These are phyloP conservation scores for Diarsia brunnea DNA, from an alignment of 2,888 invertebrate species.

Conservation along the genomic window DNA sequence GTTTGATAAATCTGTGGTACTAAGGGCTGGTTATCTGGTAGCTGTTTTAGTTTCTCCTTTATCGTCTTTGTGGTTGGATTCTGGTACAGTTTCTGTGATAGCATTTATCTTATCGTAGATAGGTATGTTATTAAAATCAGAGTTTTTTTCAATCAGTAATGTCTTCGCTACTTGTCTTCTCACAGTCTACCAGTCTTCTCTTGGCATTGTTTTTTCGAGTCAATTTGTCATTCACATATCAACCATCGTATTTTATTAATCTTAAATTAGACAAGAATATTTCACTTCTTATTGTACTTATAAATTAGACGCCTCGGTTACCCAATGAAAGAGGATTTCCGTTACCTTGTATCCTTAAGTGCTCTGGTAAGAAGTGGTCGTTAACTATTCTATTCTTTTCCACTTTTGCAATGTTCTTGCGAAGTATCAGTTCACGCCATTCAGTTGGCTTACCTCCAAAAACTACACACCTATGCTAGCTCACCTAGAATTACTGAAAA, in stretches of 20 bases:
- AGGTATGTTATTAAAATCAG: background rate
- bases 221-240: background rate
- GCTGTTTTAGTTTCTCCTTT: conserved; percentile 12
- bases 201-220: background rate
- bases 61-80: background rate
- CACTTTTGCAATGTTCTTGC: conserved; percentile 35
- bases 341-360: conserved; percentile 47
- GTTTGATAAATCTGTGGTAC: conserved; percentile 23
- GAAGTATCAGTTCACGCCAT: conserved; percentile 36
- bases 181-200: background rate
- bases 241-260: background rate
- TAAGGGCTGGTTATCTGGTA: conserved; percentile 21
- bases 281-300: background rate
- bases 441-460: conserved; percentile 47
- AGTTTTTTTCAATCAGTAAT: background rate
- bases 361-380: conserved; percentile 18
- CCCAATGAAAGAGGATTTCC: conserved; percentile 39
- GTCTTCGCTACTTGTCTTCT: no score
- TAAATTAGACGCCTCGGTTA: background rate
- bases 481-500: conserved; percentile 15
- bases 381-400: conserved; percentile 36
- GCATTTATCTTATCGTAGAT: background rate
- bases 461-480: conserved; percentile 32
- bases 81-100: background rate
- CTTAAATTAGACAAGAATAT: no score